Base-by-base conservation (phyloP, 2,113 vertebrate genomes). In the Otis tarda region DNA sequence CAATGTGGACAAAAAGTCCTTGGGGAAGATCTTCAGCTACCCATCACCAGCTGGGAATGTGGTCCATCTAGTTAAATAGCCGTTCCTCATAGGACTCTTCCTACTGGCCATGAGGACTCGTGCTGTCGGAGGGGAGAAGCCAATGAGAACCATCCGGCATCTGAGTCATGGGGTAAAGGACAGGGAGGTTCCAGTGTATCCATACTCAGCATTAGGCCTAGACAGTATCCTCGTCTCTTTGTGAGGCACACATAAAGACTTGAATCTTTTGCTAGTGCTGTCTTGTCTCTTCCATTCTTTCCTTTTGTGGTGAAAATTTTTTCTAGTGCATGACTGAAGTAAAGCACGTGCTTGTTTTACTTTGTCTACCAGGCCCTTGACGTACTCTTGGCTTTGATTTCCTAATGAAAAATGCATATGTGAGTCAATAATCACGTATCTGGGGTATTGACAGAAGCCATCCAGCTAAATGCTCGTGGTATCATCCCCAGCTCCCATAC, bases 331-430 rank as follows among this genome's bases (percentile, higher is more conserved):
- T 41, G 25, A 78, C n/a, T 59, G 16, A 24, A 70, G 18, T 67
- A 65, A 70, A 70, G 93, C 31, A 41, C 28, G 20, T 37, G 8
- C 19, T 92, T 8, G 3, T 53, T 83, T 83, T 70, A 71, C 17
- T 86, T 94, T 60, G 64, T 28, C 50, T 56, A 68, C 59, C 24
- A 88, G 55, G 45, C 45, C 20, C 28, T 59, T 2, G 0, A 67
- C n/a, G 30, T 67, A 33, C 8, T 70, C 55, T 39, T 79, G 78
- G 77, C 43, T 91, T 84, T 89, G 52, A 64, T 77, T 90, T 93
- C n/a, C n/a, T 90, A 39, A 74, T 74, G 55, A 47, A 93, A 92
- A 94, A 92, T 76, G 41, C 64, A 52, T 12, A 5, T 65, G 61
- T 86, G 50, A 83, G n/a, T 88, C 71, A 86, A 18, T 74, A 85